A percentile compares a stretch with the other conserved stretches of the same genome.
Evolutionary conservation across 2,797 vertebrate genomes (phyloP).

Genomic region (Lithobates pipiens): DNA sequence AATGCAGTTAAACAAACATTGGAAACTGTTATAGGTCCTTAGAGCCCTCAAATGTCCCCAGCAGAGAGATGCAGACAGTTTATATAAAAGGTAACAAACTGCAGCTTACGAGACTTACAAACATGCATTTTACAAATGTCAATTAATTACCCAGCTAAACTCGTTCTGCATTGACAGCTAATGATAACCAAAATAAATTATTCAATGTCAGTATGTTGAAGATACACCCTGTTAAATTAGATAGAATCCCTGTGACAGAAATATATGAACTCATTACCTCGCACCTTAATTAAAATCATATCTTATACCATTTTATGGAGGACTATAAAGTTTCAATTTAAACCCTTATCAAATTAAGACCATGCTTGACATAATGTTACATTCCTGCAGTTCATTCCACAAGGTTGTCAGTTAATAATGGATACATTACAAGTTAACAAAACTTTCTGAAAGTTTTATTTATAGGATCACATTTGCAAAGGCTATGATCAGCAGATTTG

Average conservation of each 20-base stretch:
- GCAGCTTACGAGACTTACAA: background rate
- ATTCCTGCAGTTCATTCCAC: background rate
- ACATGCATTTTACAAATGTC: background rate
- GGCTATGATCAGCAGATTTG: too few species aligned
- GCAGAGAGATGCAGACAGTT: background rate
- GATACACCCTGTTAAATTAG: background rate
- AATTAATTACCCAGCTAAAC: background rate
- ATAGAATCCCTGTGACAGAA: conserved; percentile 16
- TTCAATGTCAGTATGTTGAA: background rate
- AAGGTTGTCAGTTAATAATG: background rate
- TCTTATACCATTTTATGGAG: conserved; percentile 17
- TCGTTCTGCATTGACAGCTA: conserved; percentile 5
- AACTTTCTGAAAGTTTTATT: conserved; percentile 9
- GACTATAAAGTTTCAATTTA: conserved; percentile 28
- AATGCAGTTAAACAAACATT: background rate
- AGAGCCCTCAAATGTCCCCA: background rate
- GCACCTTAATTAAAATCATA: conserved; percentile 36
- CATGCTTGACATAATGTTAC: conserved; percentile 22
- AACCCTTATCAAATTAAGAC: conserved; percentile 4
- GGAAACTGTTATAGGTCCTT: background rate
- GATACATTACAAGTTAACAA: background rate
- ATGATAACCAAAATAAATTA: conserved; percentile 27
- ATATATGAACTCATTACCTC: conserved; percentile 24
- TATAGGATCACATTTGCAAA: background rate
- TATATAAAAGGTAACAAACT: background rate